A percentile compares a stretch with the other conserved stretches of the same genome.
These are phyloP conservation scores for Polymixis flavicincta DNA, from an alignment of 2,888 invertebrate species.

Conservation along the genomic window DNA sequence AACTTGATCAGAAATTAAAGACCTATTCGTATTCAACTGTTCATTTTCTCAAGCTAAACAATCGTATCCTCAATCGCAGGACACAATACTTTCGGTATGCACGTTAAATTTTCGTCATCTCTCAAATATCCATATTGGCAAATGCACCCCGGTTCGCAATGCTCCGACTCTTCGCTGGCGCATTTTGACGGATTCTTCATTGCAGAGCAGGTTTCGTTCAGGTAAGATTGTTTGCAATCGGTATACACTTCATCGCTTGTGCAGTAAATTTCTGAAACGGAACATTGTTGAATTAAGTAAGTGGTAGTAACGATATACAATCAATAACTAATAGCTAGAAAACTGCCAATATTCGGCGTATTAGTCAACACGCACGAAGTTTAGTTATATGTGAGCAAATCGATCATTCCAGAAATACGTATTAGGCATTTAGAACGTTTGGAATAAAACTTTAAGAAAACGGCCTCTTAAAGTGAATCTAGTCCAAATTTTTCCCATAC, in stretches of 20 bases:
- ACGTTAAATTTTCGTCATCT: background rate
- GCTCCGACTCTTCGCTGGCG: background rate
- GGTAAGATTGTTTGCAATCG: slow-evolving; percentile 20
- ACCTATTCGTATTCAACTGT: background rate
- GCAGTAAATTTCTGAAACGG: slow-evolving; percentile 19
- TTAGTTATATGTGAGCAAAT: no score
- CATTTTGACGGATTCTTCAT: slow-evolving; percentile 8
- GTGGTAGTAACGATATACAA: no score
- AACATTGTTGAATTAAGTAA: background rate
- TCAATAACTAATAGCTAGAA: background rate
- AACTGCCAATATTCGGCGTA: no score
- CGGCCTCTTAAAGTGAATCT: no score
- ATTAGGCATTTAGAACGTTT: no score
- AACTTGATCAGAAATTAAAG: background rate
- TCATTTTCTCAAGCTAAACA: slow-evolving; percentile 2
- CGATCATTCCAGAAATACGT: no score
- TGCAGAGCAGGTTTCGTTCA: slow-evolving; percentile 31
- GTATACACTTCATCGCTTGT: slow-evolving; percentile 18
- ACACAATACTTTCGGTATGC: slow-evolving; percentile 26
- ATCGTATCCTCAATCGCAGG: slow-evolving; percentile 10
- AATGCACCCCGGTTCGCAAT: slow-evolving; percentile 31
- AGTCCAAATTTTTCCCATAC: no score
- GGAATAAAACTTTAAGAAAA: no score
- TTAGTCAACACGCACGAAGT: no score
- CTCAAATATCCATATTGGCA: slow-evolving; percentile 34